phyloP scores from a whole-genome alignment of 2,797 vertebrate species.

The Sciurus carolinensis region DNA sequence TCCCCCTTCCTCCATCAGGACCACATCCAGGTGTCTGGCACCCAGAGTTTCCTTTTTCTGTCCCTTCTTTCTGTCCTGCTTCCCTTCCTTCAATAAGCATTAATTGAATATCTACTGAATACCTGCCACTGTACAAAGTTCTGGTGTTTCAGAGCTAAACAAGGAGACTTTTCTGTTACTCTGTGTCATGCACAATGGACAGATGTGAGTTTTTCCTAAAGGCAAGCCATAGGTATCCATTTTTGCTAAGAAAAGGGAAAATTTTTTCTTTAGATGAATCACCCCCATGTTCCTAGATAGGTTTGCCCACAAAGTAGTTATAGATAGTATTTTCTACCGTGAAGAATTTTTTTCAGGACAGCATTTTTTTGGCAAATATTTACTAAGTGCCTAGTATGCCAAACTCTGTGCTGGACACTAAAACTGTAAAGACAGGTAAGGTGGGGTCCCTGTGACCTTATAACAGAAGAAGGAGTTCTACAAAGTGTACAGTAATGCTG shows the following conservation, averaged over 20 bases:
- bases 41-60: background rate
- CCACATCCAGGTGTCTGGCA: background rate
- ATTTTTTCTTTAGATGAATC: background rate
- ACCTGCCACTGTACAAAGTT: background rate
- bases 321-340: background rate
- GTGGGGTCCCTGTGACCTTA: background rate
- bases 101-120: background rate
- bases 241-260: slow-evolving; percentile 28
- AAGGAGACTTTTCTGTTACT: slow-evolving; percentile 49
- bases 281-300: background rate
- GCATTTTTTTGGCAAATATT: background rate
- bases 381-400: background rate
- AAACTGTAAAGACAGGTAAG: background rate
- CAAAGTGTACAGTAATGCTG: background rate
- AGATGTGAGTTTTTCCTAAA: slow-evolving; percentile 36
- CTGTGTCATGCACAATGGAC: background rate
- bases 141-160: background rate
- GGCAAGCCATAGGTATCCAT: background rate
- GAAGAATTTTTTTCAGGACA: slow-evolving; percentile 45
- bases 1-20: background rate
- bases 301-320: background rate
- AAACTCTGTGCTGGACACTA: background rate
- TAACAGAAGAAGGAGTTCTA: background rate
- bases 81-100: background rate
- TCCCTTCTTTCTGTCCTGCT: background rate